phyloP scores from a whole-genome alignment of 2,113 vertebrate species.

The Neotragus moschatus region DNA sequence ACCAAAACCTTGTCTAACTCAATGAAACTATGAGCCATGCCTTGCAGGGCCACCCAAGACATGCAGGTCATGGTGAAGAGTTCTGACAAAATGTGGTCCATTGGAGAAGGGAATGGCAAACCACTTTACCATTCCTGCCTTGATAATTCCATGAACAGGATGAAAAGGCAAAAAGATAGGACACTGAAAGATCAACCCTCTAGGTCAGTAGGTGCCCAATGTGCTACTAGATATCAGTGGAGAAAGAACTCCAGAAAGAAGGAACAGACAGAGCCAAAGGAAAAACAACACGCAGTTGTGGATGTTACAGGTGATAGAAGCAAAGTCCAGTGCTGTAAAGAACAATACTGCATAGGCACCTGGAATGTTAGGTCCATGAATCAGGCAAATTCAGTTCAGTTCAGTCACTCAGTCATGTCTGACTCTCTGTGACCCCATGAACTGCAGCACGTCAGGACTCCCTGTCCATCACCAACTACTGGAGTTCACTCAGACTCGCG shows the following conservation, averaged over 20 bases:
- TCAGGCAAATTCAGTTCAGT: too few species aligned
- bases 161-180: not conserved
- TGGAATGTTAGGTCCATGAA: not conserved
- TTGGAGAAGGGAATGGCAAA: not conserved
- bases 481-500: too few species aligned
- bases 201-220: not conserved
- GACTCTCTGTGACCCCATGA: accelerated
- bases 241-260: not conserved
- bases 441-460: too few species aligned
- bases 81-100: not conserved
- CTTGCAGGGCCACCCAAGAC: not conserved
- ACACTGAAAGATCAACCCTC: not conserved
- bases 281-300: not conserved
- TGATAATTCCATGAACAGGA: not conserved
- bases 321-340: not conserved
- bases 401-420: too few species aligned
- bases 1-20: not conserved
- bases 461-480: too few species aligned
- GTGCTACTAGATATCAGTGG: not conserved
- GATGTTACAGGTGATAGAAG: not conserved
- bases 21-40: not conserved
- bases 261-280: not conserved
- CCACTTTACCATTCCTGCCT: not conserved
- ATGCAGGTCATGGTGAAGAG: not conserved
- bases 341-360: not conserved